Conservation (phyloP, 2,888 invertebrate species). For the Agrotis clavis region DNA sequence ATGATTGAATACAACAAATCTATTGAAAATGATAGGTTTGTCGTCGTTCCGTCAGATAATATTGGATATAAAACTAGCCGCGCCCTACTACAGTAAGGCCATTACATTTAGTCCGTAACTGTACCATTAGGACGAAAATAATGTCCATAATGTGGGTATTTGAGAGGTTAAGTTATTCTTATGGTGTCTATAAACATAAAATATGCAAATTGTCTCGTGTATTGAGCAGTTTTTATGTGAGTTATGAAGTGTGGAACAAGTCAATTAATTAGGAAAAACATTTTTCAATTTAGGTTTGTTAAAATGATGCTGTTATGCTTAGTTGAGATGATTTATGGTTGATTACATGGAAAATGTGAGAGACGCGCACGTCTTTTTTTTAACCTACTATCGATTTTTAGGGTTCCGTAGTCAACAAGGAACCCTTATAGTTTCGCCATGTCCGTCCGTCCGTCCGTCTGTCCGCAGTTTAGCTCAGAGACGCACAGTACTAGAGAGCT, state of each 20-base stretch:
- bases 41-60: constrained; percentile 38
- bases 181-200: constrained; percentile 66
- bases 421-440: no score
- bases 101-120: constrained; percentile 56
- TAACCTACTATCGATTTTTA: not conserved
- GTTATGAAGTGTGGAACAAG: constrained; percentile 50
- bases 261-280: constrained; percentile 39
- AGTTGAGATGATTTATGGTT: not conserved
- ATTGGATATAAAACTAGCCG: constrained; percentile 52
- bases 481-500: no score
- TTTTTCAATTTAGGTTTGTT: constrained; percentile 21
- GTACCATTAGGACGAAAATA: constrained; percentile 63
- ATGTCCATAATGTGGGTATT: constrained; percentile 65
- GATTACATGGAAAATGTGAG: not conserved
- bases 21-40: constrained; percentile 39
- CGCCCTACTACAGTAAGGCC: constrained; percentile 38
- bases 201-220: constrained; percentile 68
- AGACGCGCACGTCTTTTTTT: not conserved
- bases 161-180: constrained; percentile 65
- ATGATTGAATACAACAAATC: constrained; percentile 54
- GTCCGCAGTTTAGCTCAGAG: no score
- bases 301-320: not conserved
- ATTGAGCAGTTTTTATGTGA: constrained; percentile 46
- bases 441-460: no score
- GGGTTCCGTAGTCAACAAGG: no score